Conservation (phyloP, 2,888 invertebrate genomes). For the Dendrolimus pini region DNA sequence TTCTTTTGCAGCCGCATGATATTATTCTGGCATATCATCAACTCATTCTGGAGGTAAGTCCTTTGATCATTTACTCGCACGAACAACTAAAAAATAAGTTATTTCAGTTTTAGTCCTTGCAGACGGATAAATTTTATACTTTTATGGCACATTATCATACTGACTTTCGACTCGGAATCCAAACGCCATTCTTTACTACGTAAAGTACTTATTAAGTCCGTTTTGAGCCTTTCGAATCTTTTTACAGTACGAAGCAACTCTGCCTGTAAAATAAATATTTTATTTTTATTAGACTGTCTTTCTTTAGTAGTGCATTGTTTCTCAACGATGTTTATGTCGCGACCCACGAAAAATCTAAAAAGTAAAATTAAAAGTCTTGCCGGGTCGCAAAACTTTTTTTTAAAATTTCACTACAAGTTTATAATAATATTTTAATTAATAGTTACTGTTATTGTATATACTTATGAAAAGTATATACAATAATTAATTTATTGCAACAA, state of each 20-base stretch:
- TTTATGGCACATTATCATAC: neutral
- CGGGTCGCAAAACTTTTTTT: too few relatives aligned
- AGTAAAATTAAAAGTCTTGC: too few relatives aligned
- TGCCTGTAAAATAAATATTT: conserved; percentile 35
- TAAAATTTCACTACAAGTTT: too few relatives aligned
- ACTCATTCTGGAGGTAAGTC: conserved; percentile 66
- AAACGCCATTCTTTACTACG: conserved; percentile 71
- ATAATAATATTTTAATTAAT: too few relatives aligned
- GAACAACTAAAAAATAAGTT: conserved; percentile 42
- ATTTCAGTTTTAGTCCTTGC: conserved; percentile 2
- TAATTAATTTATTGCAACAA: too few relatives aligned
- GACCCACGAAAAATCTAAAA: too few relatives aligned
- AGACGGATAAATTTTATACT: neutral
- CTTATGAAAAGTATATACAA: too few relatives aligned
- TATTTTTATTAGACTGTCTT: too few relatives aligned
- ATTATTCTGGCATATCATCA: conserved; percentile 68
- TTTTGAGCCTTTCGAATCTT: conserved; percentile 67
- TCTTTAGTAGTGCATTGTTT: too few relatives aligned
- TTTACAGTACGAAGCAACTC: conserved; percentile 67
- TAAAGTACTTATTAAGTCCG: conserved; percentile 64
- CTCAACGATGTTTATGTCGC: too few relatives aligned
- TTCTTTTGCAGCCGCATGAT: conserved; percentile 61
- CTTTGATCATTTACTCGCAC: conserved; percentile 68
- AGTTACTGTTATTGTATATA: too few relatives aligned
- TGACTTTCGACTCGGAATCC: conserved; percentile 71